A percentile compares a stretch with the other conserved stretches of the same genome.
Conservation (phyloP, 2,113 vertebrate species). For the Dolichotis patagonum region DNA sequence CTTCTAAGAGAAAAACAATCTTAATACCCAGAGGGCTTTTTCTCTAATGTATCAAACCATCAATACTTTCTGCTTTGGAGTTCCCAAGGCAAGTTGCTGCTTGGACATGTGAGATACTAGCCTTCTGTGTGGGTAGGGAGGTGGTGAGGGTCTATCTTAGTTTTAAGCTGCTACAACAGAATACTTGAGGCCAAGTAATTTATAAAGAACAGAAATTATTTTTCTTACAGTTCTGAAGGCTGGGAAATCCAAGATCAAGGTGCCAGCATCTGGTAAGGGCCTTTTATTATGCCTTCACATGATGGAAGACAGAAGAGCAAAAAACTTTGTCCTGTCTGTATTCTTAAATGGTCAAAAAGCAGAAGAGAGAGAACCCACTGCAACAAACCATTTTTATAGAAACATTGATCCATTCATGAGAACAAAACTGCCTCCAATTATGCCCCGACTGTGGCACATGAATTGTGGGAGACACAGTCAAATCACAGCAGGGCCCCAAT, state of each 20-base stretch:
- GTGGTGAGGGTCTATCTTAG: neutral
- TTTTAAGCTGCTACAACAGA: neutral
- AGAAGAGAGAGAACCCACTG: neutral
- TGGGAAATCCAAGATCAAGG: neutral
- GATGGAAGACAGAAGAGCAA: neutral
- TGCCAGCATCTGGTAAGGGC: neutral
- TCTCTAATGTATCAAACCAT: neutral
- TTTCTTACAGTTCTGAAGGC: neutral
- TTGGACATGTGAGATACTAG: neutral
- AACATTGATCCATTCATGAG: neutral
- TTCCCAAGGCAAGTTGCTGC: neutral
- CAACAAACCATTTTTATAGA: neutral
- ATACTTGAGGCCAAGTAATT: neutral
- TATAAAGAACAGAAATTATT: neutral
- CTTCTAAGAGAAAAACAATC: neutral
- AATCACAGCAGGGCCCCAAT: neutral
- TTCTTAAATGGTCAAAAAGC: neutral
- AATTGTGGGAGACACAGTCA: neutral
- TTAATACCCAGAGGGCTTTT: conserved; percentile 8
- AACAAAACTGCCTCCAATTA: neutral
- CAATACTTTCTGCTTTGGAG: neutral
- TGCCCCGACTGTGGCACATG: neutral
- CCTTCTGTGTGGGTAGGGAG: neutral
- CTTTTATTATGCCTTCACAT: neutral
- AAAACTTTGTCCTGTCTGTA: neutral